Conservation (phyloP, 1,140 invertebrate species). For the Drosophila pallidifrons region DNA sequence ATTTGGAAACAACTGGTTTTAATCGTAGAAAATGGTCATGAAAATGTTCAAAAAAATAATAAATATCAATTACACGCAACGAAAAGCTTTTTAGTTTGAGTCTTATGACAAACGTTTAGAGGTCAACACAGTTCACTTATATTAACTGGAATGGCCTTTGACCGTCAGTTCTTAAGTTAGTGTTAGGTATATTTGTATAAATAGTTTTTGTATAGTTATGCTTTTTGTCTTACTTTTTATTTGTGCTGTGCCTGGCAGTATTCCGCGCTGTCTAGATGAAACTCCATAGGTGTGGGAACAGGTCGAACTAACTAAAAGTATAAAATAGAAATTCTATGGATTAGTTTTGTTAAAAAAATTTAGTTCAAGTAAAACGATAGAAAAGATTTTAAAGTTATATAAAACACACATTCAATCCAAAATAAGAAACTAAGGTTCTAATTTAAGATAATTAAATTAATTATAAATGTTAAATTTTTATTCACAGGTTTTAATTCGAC, state of each 20-base stretch:
- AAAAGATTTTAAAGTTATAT: neutral
- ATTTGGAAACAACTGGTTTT: slow-evolving; percentile 6
- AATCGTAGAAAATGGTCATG: slow-evolving; percentile 53
- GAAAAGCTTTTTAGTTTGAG: slow-evolving; percentile 16
- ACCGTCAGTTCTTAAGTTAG: neutral
- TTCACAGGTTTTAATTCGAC: too few relatives aligned
- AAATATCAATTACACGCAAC: slow-evolving; percentile 65
- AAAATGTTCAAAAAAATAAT: slow-evolving; percentile 25
- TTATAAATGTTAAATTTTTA: too few relatives aligned
- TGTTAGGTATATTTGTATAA: too few relatives aligned
- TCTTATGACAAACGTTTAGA: neutral
- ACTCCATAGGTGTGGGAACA: slow-evolving; percentile 97
- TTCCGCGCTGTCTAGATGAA: slow-evolving; percentile 97
- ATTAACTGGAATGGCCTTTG: slow-evolving; percentile 23
- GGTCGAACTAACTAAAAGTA: slow-evolving; percentile 82
- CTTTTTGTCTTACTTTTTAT: slow-evolving; percentile 87
- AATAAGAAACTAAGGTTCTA: slow-evolving; percentile 2
- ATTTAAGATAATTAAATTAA: slow-evolving; percentile 6
- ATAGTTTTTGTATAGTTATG: too few relatives aligned
- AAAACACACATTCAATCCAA: neutral
- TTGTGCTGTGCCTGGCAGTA: slow-evolving; percentile 98
- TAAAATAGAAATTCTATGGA: neutral
- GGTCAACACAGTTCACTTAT: slow-evolving; percentile 26
- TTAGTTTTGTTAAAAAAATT: neutral
- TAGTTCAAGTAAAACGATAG: neutral